A percentile compares a stretch with the other conserved stretches of the same genome.
phyloP scores from a whole-genome alignment of 2,113 vertebrate genomes.

The Felis chaus region DNA sequence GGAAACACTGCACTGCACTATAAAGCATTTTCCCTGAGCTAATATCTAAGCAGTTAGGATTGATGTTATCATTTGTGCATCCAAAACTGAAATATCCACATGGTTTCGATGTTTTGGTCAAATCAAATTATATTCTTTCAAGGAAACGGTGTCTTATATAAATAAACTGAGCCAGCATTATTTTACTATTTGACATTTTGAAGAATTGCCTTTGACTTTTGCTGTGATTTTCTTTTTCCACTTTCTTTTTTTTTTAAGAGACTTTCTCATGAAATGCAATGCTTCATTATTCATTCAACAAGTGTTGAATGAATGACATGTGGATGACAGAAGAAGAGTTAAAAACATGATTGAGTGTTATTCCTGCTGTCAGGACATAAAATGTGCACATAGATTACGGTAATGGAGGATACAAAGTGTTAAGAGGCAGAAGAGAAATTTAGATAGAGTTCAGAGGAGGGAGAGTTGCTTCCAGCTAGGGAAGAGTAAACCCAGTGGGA shows the following conservation, averaged over 20 bases:
- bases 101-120: conserved; percentile 30
- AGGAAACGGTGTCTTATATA: background rate
- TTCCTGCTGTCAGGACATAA: conserved; percentile 41
- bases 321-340: conserved; percentile 60
- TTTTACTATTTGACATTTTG: background rate
- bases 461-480: background rate
- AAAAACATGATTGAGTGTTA: conserved; percentile 57
- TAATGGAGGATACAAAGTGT: background rate
- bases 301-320: conserved; percentile 68
- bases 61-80: background rate
- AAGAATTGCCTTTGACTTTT: conserved; percentile 24
- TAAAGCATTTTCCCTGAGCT: background rate
- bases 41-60: background rate
- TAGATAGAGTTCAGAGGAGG: background rate
- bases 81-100: background rate
- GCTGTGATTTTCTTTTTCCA: conserved; percentile 28
- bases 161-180: background rate
- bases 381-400: conserved; percentile 42
- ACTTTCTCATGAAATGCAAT: conserved; percentile 58
- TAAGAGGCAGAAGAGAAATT: background rate
- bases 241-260: conserved; percentile 49
- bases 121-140: conserved; percentile 6
- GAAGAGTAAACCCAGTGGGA: background rate
- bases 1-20: background rate
- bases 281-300: conserved; percentile 71